These are phyloP conservation scores for Dysidea cf. avara DNA, from an alignment of 37 sponge, comb jelly and placozoan species.

Conservation along the genomic window DNA sequence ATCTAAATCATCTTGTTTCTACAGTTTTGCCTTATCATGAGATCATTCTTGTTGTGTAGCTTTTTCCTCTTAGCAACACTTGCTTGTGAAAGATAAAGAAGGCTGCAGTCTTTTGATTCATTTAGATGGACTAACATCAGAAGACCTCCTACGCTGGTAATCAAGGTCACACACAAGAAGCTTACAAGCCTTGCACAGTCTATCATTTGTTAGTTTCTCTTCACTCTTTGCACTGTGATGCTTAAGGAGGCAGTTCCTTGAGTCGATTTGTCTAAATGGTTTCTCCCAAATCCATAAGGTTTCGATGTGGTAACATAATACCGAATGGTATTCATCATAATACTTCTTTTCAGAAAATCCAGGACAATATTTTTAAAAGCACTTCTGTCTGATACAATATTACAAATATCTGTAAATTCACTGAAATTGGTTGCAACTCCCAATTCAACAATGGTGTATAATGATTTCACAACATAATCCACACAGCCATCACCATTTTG, in stretches of 20 bases:
- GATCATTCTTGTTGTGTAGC: background rate
- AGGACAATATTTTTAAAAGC: slow-evolving; percentile 3
- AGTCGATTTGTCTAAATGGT: background rate
- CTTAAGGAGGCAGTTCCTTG: background rate
- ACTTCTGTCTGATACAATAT: no score
- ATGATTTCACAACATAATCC: no score
- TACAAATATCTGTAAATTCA: no score
- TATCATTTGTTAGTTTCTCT: background rate
- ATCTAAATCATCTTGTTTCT: background rate
- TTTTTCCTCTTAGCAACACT: background rate
- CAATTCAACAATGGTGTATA: no score
- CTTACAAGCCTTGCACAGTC: slow-evolving; percentile 5
- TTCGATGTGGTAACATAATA: background rate
- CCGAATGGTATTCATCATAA: background rate
- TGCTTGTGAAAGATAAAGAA: slow-evolving; percentile 11
- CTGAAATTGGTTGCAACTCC: no score
- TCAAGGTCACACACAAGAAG: background rate
- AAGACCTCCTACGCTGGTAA: background rate
- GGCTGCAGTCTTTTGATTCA: background rate
- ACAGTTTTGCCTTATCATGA: background rate
- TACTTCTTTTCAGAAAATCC: background rate
- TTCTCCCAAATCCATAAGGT: background rate
- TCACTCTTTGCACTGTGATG: background rate
- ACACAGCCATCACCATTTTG: no score
- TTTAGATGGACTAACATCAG: background rate